Evolutionary conservation across 64 coral and sea anemone genomes (phyloP).

Genomic region (Astreopora myriophthalma): DNA sequence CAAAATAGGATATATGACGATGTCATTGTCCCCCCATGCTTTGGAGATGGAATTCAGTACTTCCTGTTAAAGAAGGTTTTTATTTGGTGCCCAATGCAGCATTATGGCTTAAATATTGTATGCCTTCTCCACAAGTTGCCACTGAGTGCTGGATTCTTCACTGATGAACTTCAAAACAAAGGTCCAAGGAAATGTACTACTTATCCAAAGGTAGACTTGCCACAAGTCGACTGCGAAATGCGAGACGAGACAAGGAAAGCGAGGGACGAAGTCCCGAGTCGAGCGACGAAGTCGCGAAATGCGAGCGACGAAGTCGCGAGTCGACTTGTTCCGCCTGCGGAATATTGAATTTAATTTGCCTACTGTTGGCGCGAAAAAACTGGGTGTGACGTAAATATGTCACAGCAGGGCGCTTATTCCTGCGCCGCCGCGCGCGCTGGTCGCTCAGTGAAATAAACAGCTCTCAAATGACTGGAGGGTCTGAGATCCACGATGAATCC

Average conservation of each 20-base stretch:
- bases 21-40: neutral
- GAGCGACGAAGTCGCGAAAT: too few relatives aligned
- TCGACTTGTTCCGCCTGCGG: neutral
- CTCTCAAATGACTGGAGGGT: neutral
- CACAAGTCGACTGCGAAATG: too few relatives aligned
- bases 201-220: neutral
- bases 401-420: too few relatives aligned
- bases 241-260: too few relatives aligned
- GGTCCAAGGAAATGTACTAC: neutral
- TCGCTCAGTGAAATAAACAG: too few relatives aligned
- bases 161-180: neutral
- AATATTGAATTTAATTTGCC: neutral
- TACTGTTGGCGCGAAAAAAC: neutral
- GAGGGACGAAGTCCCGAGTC: too few relatives aligned
- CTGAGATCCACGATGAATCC: neutral
- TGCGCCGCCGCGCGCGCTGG: too few relatives aligned
- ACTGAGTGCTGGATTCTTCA: neutral
- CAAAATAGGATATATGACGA: neutral
- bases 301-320: neutral
- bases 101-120: neutral
- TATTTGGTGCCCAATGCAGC: neutral
- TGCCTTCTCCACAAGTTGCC: neutral
- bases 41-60: neutral
- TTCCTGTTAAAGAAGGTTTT: neutral
- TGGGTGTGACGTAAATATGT: too few relatives aligned